These are phyloP conservation scores for Julus scandinavius DNA, from an alignment of 2,888 invertebrate genomes.

Conservation along the genomic window DNA sequence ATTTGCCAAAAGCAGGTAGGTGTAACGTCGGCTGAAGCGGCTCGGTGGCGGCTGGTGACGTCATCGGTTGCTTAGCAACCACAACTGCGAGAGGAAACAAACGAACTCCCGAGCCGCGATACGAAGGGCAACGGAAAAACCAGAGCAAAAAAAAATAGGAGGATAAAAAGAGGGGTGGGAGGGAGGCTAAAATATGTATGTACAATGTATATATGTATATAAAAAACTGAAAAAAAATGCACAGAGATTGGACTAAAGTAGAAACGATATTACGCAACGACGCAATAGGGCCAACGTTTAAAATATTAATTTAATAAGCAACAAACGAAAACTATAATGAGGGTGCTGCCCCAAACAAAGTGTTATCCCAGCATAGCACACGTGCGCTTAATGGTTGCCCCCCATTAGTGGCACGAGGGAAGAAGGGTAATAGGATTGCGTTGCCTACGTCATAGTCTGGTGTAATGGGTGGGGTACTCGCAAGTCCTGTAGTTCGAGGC, in stretches of 20 bases:
- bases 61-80: constrained; percentile 49
- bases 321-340: neutral
- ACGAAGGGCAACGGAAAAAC: neutral
- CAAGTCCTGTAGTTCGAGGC: too few relatives aligned
- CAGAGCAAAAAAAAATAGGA: neutral
- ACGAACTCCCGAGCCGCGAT: neutral
- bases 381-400: constrained; percentile 1
- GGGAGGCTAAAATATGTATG: too few relatives aligned
- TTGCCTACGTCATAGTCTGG: neutral
- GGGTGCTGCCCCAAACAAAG: neutral
- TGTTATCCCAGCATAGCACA: neutral
- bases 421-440: neutral
- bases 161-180: neutral
- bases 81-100: constrained; percentile 36
- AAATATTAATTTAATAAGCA: neutral
- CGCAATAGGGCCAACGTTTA: neutral
- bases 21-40: constrained; percentile 11
- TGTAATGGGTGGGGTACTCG: too few relatives aligned
- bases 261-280: neutral
- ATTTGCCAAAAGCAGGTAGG: constrained; percentile 45
- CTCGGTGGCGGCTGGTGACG: neutral
- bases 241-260: neutral
- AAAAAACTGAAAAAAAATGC: neutral
- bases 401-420: neutral
- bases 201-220: neutral